A percentile compares a stretch with the other conserved stretches of the same genome.
phyloP scores from a whole-genome alignment of 2,888 invertebrate species.

The Microctonus brassicae region DNA sequence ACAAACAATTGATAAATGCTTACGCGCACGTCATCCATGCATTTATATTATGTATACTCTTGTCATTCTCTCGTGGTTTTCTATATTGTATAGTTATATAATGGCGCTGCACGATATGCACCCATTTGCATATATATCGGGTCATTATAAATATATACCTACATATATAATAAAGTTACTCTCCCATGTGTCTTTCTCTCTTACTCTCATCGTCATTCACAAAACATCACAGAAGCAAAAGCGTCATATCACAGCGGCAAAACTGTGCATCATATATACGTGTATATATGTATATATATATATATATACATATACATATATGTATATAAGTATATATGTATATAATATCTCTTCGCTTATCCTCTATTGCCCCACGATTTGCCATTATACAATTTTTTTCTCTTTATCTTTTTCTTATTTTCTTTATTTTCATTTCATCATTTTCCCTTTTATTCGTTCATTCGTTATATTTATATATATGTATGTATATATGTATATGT shows the following conservation, averaged over 20 bases:
- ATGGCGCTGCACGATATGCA: slow-evolving; percentile 67
- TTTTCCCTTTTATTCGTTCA: neutral
- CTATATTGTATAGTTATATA: slow-evolving; percentile 63
- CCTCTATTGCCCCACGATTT: slow-evolving; percentile 58
- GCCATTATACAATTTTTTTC: slow-evolving; percentile 41
- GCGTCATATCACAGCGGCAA: slow-evolving; percentile 41
- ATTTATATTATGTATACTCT: slow-evolving; percentile 4
- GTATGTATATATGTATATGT: neutral
- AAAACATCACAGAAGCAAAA: slow-evolving; percentile 59
- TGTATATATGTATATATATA: too few relatives aligned
- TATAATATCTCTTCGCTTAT: slow-evolving; percentile 66
- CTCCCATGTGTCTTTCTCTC: neutral
- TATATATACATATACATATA: too few relatives aligned
- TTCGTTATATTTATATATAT: slow-evolving; percentile 2
- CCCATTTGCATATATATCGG: slow-evolving; percentile 70
- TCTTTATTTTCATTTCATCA: slow-evolving; percentile 5
- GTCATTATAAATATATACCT: slow-evolving; percentile 68
- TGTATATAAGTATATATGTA: too few relatives aligned
- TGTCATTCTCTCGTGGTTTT: slow-evolving; percentile 44
- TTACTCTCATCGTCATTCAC: slow-evolving; percentile 55
- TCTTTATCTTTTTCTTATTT: too few relatives aligned
- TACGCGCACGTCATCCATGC: neutral
- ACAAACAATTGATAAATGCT: neutral
- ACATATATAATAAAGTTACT: slow-evolving; percentile 36
- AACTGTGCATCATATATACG: slow-evolving; percentile 53